phyloP scores from a whole-genome alignment of 2,888 invertebrate species.

The Lepidochrysops patricia region DNA sequence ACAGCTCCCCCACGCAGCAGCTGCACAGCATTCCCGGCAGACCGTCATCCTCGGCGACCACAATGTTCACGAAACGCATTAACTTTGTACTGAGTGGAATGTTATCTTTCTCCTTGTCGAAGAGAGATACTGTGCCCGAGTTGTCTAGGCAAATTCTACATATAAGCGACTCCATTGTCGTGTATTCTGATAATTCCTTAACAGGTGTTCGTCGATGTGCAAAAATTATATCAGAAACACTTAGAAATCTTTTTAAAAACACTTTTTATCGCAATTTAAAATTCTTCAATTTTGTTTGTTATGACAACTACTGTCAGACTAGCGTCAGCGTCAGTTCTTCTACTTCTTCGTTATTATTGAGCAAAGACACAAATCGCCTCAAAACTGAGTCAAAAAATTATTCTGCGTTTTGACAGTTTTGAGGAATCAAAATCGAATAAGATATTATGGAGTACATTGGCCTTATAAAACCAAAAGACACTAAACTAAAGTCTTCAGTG shows the following conservation, averaged over 20 bases:
- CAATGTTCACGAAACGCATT: constrained; percentile 46
- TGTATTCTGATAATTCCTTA: not conserved
- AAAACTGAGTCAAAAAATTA: too few species aligned
- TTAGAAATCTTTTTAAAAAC: constrained; percentile 39
- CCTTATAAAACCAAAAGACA: too few species aligned
- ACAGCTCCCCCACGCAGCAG: constrained; percentile 45
- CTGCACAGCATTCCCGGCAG: constrained; percentile 50
- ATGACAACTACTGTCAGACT: constrained; percentile 20
- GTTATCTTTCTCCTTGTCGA: constrained; percentile 38
- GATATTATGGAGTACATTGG: too few species aligned
- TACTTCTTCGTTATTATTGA: too few species aligned
- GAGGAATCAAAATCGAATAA: too few species aligned
- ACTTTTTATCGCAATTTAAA: not conserved
- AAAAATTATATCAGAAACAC: constrained; percentile 31
- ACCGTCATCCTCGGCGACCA: constrained; percentile 47
- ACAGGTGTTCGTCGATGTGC: not conserved
- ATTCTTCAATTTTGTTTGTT: constrained; percentile 12
- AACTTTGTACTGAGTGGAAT: constrained; percentile 47
- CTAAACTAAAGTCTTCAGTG: too few species aligned
- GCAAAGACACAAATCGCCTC: too few species aligned
- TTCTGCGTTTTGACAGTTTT: too few species aligned
- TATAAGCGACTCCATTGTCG: constrained; percentile 26
- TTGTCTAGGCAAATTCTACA: constrained; percentile 56
- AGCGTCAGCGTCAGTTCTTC: too few species aligned
- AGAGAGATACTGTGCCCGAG: constrained; percentile 45